Base-by-base conservation (phyloP, 35 echinoderm and acorn worm species). In the Hemicentrotus pulcherrimus region DNA sequence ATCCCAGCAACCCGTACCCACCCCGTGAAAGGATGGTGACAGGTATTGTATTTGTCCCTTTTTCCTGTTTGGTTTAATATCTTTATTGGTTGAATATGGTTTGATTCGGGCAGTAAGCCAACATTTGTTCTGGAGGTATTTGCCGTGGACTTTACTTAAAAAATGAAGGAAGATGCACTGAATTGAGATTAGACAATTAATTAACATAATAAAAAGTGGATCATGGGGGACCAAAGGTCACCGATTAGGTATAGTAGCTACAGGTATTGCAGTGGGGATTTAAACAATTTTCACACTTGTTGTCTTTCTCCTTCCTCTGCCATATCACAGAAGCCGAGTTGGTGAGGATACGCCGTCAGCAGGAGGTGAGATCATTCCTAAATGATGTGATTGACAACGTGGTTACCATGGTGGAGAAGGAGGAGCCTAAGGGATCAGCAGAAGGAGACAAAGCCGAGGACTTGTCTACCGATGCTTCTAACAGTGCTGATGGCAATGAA, bases 381-480 rank as follows among this genome's bases (percentile, higher is more conserved):
- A 96, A 99, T 31, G 94, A 94, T 47, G 95, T 99, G 3, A 99
- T 99, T 71, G 91, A 96, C 91, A 95, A 97, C 31, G 98, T 99
- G 48, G 96, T 99, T 46, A 94, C 95, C 94, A 97, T 97, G 48
- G 98, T 99, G 15, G 96, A 98, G 70, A 96, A 96, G 24, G 91
- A 88, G 47, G 96, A 92, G 41, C 92, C 86, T 47, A 86, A 97
- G 94, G 88, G 52, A 32, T 90, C 47, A 47, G 95, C 58, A 78
- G 90, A 86, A 95, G 31, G 96, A 95, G 71, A 91, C 41, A 92
- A 94, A 85, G 94, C 41, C 24, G 94, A 95, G 46, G 96, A 32
- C 4, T 89, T 95, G n/a, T 71, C 94, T 35, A 94, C 13, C 35
- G 91, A 94, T 48, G 91, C 46, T 32, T 58, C 78, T 32, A 22